Evolutionary conservation across 2,797 vertebrate genomes (phyloP), one percentile per base, ranked within the genome.

Genomic region (Cynopterus sphinx): DNA sequence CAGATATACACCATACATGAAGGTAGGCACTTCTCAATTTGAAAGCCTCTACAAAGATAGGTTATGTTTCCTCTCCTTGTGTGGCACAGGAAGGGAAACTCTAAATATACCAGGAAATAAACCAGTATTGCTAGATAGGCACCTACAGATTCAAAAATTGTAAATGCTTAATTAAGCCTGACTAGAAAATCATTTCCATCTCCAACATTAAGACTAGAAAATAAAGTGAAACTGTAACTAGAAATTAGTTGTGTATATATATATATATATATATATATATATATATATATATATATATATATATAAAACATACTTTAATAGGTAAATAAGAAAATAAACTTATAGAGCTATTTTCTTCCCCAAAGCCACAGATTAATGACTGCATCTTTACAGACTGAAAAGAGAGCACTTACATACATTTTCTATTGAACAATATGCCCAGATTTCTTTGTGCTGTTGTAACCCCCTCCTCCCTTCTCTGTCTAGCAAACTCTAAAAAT

Each of bases 131-230:
- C 36, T 83, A 87, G 74, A 81, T 46, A 91, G 63, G 9, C 67
- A 74, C 16, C 70, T 70, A 24, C 15, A 22, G 51, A 88, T 88
- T 95, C 70, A 86, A 95, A 94, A 92, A 82, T 75, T 73, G 0
- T 67, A 73, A 71, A 16, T 87, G 39, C 87, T 97, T 94, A 88
- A 91, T 96, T 96, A 90, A 97, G 10, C 46, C 59, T 77, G 36
- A 88, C 41, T 95, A 79, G 46, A 92, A 92, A 95, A 55, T 93
- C 46, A 67, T 92, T 86, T 93, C 70, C 16, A 13, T 95, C 49
- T 90, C 21, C 17, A 90, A 33, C 46, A 74, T 83, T 70, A 93
- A 95, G 16, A 95, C 84, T 55, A 94, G 77, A 79, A 86, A 96
- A 92, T 81, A 90, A 92, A 90, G 53, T 87, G 43, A 96, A 95